phyloP scores from a whole-genome alignment of 2,797 vertebrate genomes.

The Sebastes aleutianus region DNA sequence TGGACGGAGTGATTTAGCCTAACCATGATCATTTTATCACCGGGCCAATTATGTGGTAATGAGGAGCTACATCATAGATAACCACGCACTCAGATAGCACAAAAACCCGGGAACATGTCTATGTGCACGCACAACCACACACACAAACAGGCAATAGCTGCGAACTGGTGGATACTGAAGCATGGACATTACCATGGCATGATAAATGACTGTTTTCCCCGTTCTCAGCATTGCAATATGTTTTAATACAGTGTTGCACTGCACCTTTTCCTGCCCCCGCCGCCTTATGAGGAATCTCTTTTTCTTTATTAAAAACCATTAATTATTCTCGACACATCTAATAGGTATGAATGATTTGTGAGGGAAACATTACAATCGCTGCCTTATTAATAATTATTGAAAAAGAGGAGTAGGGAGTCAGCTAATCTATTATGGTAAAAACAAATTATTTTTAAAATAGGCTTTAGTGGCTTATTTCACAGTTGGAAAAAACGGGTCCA shows the following conservation, averaged over 20 bases:
- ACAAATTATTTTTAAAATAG: constrained; percentile 25
- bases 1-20: constrained; percentile 61
- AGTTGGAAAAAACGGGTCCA: background rate
- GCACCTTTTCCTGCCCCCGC: constrained; percentile 57
- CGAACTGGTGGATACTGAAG: constrained; percentile 64
- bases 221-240: constrained; percentile 74
- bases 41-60: constrained; percentile 76
- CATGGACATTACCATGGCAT: constrained; percentile 69
- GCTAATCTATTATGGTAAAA: constrained; percentile 53
- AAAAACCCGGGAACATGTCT: constrained; percentile 3
- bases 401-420: constrained; percentile 41
- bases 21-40: constrained; percentile 66
- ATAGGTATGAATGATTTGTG: constrained; percentile 70
- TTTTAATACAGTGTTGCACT: constrained; percentile 74
- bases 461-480: constrained; percentile 31
- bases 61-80: constrained; percentile 75
- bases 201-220: constrained; percentile 77
- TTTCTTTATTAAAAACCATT: constrained; percentile 82
- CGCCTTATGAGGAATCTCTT: constrained; percentile 64
- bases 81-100: constrained; percentile 49
- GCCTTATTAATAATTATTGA: constrained; percentile 73
- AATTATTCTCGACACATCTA: constrained; percentile 74
- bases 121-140: background rate
- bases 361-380: constrained; percentile 58
- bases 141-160: constrained; percentile 27